Evolutionary conservation across 2,113 vertebrate species (phyloP).

Genomic region (Oceanodroma tethys): DNA sequence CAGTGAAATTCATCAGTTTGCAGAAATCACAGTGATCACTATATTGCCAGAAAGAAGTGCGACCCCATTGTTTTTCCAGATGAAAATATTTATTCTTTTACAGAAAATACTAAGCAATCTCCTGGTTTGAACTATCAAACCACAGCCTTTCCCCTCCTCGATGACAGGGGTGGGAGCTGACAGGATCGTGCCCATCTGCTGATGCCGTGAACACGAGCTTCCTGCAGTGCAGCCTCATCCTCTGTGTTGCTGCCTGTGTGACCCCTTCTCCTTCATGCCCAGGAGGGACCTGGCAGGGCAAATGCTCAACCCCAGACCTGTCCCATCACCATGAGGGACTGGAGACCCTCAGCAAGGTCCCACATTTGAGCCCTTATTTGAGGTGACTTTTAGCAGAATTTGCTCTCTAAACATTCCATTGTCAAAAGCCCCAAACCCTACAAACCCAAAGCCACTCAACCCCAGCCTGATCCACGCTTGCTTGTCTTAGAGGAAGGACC

Average conservation of each 20-base stretch:
- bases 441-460: background rate
- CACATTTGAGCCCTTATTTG: background rate
- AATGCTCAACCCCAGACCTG: background rate
- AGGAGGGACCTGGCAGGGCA: background rate
- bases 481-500: background rate
- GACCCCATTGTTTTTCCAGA: background rate
- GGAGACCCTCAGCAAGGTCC: background rate
- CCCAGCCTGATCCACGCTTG: background rate
- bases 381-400: background rate
- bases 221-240: accelerated
- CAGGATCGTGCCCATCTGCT: background rate
- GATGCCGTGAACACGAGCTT: background rate
- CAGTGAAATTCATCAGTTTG: background rate
- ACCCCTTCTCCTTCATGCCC: background rate
- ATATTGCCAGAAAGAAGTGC: background rate
- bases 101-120: background rate
- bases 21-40: background rate
- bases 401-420: background rate
- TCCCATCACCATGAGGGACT: accelerated
- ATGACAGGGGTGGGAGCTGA: background rate
- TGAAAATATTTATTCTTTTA: background rate
- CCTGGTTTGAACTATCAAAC: background rate
- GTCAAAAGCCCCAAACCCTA: background rate
- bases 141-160: background rate
- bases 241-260: background rate